Percentiles rank a stretch among this genome's conserved stretches.
These are phyloP conservation scores for Tragopan temminckii DNA, from an alignment of 2,797 vertebrate species.

Conservation along the genomic window DNA sequence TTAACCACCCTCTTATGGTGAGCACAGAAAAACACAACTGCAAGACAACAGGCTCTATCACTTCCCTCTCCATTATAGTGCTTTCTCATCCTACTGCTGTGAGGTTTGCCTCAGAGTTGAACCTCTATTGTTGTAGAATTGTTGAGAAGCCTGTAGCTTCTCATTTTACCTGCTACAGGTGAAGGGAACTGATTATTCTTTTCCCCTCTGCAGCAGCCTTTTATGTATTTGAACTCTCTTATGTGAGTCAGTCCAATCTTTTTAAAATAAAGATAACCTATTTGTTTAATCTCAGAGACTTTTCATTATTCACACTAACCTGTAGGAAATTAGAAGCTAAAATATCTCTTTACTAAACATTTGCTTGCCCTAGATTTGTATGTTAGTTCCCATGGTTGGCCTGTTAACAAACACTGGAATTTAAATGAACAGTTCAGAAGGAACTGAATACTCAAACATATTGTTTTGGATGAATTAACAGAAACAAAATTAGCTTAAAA, in stretches of 20 bases:
- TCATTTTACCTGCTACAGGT: not conserved
- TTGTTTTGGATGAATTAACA: not conserved
- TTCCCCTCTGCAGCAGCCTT: not conserved
- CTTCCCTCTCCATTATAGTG: not conserved
- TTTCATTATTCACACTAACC: not conserved
- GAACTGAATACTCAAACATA: not conserved
- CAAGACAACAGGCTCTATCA: not conserved
- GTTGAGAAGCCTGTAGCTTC: not conserved
- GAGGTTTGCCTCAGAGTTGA: not conserved
- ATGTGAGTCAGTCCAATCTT: not conserved
- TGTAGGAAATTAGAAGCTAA: not conserved
- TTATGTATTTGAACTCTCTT: not conserved
- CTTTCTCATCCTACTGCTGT: not conserved
- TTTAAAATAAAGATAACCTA: not conserved
- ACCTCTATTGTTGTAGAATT: not conserved
- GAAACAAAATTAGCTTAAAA: not conserved
- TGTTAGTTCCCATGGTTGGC: not conserved
- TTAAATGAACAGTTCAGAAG: not conserved
- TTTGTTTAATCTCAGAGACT: not conserved
- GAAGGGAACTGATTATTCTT: not conserved
- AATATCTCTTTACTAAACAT: not conserved
- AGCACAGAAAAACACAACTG: not conserved
- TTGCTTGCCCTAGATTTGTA: not conserved
- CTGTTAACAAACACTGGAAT: not conserved
- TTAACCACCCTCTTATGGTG: not conserved